Evolutionary conservation across 2,797 vertebrate genomes (phyloP), one percentile per base, ranked within the genome.

Genomic region (Aldrovandia affinis): DNA sequence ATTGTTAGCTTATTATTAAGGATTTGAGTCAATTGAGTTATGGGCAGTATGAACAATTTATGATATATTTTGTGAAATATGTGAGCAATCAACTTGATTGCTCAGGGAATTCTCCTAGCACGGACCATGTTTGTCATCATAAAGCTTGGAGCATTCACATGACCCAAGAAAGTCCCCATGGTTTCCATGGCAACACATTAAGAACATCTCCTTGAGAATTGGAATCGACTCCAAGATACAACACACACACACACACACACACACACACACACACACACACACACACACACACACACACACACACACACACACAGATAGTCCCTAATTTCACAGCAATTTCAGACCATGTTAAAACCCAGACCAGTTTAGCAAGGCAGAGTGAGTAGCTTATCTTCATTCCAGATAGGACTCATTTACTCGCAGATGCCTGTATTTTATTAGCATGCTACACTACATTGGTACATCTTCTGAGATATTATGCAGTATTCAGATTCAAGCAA

Each of bases 141-240:
- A 70, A 3, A 18, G 68, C 68, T 39, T 22, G 5, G 30, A 39
- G 33, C 33, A 30, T 28, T 70, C 68, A 70, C 68, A 39, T 39
- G 68, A 70, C 68, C 68, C 1, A 12, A 70, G 63, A 33, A 30
- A 70, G 68, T 3, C 68, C 68, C 39, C 14, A 10, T 20, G 68
- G 68, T 70, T 70, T 4, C 68, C 68, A 70, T 6, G 68, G 68
- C 68, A 70, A 70, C 68, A 22, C 30, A n/a, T 30, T 65, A 65
- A 30, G 63, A 70, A 20, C 33, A 70, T 39, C 33, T 36, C 30
- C 18, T 70, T 3, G 33, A 33, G 25, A 36, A 6, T 39, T 70
- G 33, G 15, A 70, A 70, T 70, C 18, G 3, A 70, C 20, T 18
- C 68, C 28, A 30, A 9, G 63, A 65, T 10, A 65, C n/a, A 63